Evolutionary conservation across 2,888 invertebrate genomes (phyloP).

Genomic region (Galerucella pusilla): DNA sequence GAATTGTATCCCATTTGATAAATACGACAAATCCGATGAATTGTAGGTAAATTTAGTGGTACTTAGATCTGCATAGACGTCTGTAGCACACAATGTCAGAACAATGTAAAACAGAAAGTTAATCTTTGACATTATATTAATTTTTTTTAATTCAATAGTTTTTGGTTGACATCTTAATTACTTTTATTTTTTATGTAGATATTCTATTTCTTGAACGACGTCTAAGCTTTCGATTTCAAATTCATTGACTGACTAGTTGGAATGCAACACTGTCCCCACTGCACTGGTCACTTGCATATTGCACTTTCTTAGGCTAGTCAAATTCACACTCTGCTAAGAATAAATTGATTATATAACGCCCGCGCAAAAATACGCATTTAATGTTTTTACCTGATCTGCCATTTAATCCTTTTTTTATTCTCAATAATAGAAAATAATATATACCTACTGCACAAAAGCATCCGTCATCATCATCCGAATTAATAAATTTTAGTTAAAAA

Average conservation of each 20-base stretch:
- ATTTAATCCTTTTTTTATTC: no score
- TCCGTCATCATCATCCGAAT: no score
- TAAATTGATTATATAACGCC: neutral
- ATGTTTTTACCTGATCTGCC: no score
- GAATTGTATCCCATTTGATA: conserved; percentile 63
- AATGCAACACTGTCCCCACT: conserved; percentile 33
- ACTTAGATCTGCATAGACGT: conserved; percentile 44
- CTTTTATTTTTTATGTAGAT: conserved; percentile 16
- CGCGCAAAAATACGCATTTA: neutral
- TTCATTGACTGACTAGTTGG: conserved; percentile 41
- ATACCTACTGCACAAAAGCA: no score
- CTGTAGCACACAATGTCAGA: conserved; percentile 44
- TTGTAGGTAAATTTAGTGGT: conserved; percentile 57
- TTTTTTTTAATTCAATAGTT: conserved; percentile 13
- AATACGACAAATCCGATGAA: conserved; percentile 62
- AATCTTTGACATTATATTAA: conserved; percentile 34
- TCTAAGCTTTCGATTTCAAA: conserved; percentile 50
- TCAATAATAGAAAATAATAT: no score
- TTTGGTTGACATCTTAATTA: conserved; percentile 18
- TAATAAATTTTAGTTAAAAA: no score
- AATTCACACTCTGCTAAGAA: neutral
- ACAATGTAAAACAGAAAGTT: conserved; percentile 38
- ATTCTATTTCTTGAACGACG: conserved; percentile 15
- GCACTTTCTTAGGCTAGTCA: conserved; percentile 22
- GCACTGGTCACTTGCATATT: conserved; percentile 26